Evolutionary conservation across 1,140 invertebrate species (phyloP), one percentile per base, ranked within the genome.

Genomic region (Ceratina japonica): DNA sequence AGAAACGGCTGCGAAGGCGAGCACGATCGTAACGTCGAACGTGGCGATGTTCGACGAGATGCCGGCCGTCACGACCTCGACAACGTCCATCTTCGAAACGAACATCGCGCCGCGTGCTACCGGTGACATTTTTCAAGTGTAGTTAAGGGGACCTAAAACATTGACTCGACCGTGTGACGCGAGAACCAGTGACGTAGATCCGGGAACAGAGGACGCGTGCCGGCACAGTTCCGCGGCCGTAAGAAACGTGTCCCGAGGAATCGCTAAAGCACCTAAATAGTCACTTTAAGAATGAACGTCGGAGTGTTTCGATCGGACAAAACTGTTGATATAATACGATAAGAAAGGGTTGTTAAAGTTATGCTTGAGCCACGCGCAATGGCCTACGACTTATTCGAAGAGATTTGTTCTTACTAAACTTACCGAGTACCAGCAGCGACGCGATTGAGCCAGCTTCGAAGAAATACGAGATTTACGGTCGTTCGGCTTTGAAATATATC

Each of bases 121-220:
- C 69, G 84, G 83, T 49, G 88, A 90, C 69, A 85, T 90, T 88
- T 91, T 90, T 82, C 85, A 91, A 87, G 79, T 87, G 62, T 87
- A 87, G 69, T 86, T 63, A 79, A 75, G 59, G 80, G 59, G 79
- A 80, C 68, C 56, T 70, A 16, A 63, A 66, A 12, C 10, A 56
- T 18, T 31, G 49, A n/a, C 75, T 70, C 31, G 49, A 54, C 51
- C 52, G 0, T 31, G 27, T 31, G 27, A 69, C n/a, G 37, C 52
- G 52, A 16, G 27, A 16, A 27, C 18, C 71, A 22, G 24, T 15
- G 31, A 56, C 15, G 54, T 16, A n/a, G n/a, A 31, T 20, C n/a
- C 24, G 52, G 37, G 3, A n/a, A n/a, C 44, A 58, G 13, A 20
- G 49, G 10, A 18, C 27, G 22, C 51, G 62, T 44, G 24, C 18